Conservation (phyloP, 2,797 vertebrate species). For the Ataeniobius toweri region DNA sequence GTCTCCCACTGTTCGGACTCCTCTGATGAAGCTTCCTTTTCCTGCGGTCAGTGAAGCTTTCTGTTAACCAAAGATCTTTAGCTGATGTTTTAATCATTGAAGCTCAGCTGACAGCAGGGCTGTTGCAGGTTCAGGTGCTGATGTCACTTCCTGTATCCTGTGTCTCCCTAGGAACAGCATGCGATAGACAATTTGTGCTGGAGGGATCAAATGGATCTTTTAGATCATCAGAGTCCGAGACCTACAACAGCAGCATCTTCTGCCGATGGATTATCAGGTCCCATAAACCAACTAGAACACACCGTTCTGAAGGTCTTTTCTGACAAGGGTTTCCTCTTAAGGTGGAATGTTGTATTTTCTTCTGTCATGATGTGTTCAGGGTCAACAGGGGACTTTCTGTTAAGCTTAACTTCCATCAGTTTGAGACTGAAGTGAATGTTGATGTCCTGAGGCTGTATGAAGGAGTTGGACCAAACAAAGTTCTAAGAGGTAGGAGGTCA, state of each 20-base stretch:
- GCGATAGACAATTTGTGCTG: conserved; percentile 90
- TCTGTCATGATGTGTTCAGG: conserved; percentile 66
- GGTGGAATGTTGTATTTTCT: not conserved
- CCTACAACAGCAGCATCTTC: conserved; percentile 63
- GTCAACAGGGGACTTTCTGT: conserved; percentile 79
- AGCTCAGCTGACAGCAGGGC: not conserved
- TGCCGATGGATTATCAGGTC: conserved; percentile 93
- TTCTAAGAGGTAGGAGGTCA: conserved; percentile 76
- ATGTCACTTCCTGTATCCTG: conserved; percentile 25
- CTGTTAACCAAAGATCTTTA: not conserved
- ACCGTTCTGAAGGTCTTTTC: not conserved
- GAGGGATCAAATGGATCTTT: conserved; percentile 82
- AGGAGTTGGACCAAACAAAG: conserved; percentile 81
- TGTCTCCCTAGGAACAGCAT: conserved; percentile 82
- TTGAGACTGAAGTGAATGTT: conserved; percentile 72
- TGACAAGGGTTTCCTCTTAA: not conserved
- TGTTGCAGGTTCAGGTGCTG: no score
- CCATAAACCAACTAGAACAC: not conserved
- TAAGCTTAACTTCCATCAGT: conserved; percentile 79
- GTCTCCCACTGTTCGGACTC: conserved; percentile 81
- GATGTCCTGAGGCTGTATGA: conserved; percentile 85
- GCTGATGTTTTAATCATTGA: not conserved
- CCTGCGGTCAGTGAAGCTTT: conserved; percentile 83
- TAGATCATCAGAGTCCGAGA: conserved; percentile 78
- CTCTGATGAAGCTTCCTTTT: conserved; percentile 83